phyloP scores from a whole-genome alignment of 2,888 invertebrate species.

The Camponotus fellah region DNA sequence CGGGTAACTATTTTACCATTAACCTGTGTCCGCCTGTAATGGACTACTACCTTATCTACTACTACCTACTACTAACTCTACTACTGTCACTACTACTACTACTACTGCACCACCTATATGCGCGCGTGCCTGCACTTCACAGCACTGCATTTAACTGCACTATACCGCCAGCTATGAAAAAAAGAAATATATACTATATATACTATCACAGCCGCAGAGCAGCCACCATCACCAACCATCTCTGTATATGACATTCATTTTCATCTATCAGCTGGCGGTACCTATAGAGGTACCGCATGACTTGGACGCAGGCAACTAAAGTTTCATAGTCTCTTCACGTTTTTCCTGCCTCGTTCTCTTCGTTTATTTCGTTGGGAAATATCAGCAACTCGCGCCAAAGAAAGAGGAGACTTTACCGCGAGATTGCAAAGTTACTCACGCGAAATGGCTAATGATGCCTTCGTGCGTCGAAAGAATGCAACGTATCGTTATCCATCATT shows the following conservation, averaged over 20 bases:
- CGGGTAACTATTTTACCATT: slow-evolving; percentile 85
- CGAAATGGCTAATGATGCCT: slow-evolving; percentile 63
- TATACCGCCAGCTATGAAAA: slow-evolving; percentile 79
- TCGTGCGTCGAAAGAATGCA: slow-evolving; percentile 30
- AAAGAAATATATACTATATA: slow-evolving; percentile 59
- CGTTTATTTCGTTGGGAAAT: slow-evolving; percentile 1
- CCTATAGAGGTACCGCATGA: slow-evolving; percentile 56
- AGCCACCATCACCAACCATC: slow-evolving; percentile 63
- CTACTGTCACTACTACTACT: slow-evolving; percentile 57
- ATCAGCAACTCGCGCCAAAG: slow-evolving; percentile 15
- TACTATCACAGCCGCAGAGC: slow-evolving; percentile 71
- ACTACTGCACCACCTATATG: slow-evolving; percentile 74
- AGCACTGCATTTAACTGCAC: slow-evolving; percentile 83
- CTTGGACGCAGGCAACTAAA: slow-evolving; percentile 52
- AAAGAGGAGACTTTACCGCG: slow-evolving; percentile 8
- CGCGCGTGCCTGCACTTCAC: slow-evolving; percentile 82
- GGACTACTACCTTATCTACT: slow-evolving; percentile 74
- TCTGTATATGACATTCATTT: slow-evolving; percentile 69
- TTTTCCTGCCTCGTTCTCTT: slow-evolving; percentile 30
- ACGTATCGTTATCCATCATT: slow-evolving; percentile 12
- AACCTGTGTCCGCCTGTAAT: slow-evolving; percentile 83
- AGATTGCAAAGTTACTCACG: slow-evolving; percentile 37
- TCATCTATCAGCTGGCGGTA: slow-evolving; percentile 58
- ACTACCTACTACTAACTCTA: slow-evolving; percentile 68
- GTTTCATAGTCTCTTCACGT: slow-evolving; percentile 45